Evolutionary conservation across 2,888 invertebrate genomes (phyloP).

Genomic region (Cantharis flavilabris): DNA sequence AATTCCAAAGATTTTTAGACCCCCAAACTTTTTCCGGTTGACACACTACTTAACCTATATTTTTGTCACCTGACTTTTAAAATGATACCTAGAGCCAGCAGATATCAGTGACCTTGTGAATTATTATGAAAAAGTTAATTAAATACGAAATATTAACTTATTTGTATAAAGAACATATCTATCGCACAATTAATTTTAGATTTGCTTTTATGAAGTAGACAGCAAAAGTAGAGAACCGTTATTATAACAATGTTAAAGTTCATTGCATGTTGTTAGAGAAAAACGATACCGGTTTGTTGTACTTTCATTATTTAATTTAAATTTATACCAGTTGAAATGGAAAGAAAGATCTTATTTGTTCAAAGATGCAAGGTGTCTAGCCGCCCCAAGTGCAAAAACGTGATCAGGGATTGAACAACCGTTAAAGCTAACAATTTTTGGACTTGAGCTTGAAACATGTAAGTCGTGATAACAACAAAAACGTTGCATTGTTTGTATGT

Average conservation of each 20-base stretch:
- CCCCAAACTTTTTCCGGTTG: no score
- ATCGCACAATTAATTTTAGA: not conserved
- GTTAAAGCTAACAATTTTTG: not conserved
- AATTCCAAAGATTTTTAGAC: no score
- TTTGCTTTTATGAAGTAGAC: conserved; percentile 1
- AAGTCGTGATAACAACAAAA: not conserved
- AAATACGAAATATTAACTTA: not conserved
- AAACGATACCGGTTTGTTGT: not conserved
- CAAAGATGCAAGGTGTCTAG: conserved; percentile 8
- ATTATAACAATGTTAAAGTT: conserved; percentile 14
- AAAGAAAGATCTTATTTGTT: not conserved
- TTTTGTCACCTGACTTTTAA: no score
- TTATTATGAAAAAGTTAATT: not conserved
- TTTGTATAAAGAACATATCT: not conserved
- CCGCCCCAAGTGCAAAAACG: conserved; percentile 21
- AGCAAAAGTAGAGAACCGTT: conserved; percentile 27
- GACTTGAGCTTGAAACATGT: not conserved
- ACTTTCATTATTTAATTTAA: conserved; percentile 1
- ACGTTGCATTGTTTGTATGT: not conserved
- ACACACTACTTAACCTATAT: no score
- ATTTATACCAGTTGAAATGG: not conserved
- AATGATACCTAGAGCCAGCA: no score
- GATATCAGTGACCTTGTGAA: no score
- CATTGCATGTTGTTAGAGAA: conserved; percentile 3
- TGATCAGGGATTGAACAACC: conserved; percentile 14